Percentiles rank a stretch among this genome's conserved stretches.
Conservation (phyloP, 2,888 invertebrate species). For the Ichneumon xanthorius region DNA sequence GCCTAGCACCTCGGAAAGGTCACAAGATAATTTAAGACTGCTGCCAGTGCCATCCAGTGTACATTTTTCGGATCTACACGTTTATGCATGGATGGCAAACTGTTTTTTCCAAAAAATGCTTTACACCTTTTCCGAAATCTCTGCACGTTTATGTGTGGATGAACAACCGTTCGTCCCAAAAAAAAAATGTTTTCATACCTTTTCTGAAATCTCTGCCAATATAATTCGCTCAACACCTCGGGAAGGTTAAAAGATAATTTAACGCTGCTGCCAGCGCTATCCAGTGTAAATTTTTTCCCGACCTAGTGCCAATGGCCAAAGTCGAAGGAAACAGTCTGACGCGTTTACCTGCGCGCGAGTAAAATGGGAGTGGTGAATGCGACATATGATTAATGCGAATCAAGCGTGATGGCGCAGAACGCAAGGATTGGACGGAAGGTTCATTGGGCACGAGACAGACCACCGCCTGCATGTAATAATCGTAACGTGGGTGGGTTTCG, state of each 20-base stretch:
- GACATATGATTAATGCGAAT: constrained; percentile 7
- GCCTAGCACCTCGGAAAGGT: neutral
- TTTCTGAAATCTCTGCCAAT: constrained; percentile 11
- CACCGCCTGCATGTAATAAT: constrained; percentile 8
- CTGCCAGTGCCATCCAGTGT: constrained; percentile 5
- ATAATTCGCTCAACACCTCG: neutral
- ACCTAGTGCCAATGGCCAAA: constrained; percentile 10
- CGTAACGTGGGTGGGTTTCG: constrained; percentile 9
- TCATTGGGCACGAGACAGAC: neutral
- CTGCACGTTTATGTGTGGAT: neutral
- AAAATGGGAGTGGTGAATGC: constrained; percentile 7
- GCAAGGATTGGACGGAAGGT: neutral
- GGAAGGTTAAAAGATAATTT: constrained; percentile 15
- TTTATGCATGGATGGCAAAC: neutral
- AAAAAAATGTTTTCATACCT: constrained; percentile 8
- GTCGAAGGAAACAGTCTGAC: neutral
- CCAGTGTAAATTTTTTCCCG: constrained; percentile 20
- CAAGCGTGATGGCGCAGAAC: neutral
- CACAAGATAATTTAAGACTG: constrained; percentile 23
- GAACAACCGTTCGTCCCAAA: neutral
- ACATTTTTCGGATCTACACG: neutral
- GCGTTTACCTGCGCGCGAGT: neutral
- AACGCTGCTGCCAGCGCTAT: constrained; percentile 17
- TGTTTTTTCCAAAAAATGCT: constrained; percentile 1
- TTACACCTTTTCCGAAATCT: neutral